Evolutionary conservation across 2,888 invertebrate genomes (phyloP).

Genomic region (Galeruca laticollis): DNA sequence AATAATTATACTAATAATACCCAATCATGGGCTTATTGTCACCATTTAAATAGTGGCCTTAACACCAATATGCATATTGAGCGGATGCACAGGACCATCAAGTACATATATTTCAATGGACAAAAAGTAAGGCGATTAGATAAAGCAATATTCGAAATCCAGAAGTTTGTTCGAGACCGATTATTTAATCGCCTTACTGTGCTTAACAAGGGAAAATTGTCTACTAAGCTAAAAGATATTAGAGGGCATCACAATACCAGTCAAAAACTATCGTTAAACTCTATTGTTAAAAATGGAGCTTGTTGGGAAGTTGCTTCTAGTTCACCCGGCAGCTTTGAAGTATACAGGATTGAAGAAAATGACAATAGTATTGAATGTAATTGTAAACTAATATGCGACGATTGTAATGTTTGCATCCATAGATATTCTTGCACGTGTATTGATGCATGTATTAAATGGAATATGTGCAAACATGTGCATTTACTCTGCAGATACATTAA

Average conservation of each 20-base stretch:
- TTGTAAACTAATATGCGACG: constrained; percentile 19
- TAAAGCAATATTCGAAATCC: constrained; percentile 16
- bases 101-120: constrained; percentile 32
- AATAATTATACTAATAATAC: too few relatives aligned
- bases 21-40: constrained; percentile 38
- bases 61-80: too few relatives aligned
- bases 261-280: too few relatives aligned
- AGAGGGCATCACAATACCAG: too few relatives aligned
- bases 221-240: too few relatives aligned
- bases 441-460: constrained; percentile 26
- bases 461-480: constrained; percentile 33
- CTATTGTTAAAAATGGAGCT: too few relatives aligned
- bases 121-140: constrained; percentile 27
- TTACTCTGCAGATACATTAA: constrained; percentile 18
- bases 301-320: too few relatives aligned
- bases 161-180: constrained; percentile 23
- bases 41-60: constrained; percentile 15
- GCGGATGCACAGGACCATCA: constrained; percentile 31
- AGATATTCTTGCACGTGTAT: constrained; percentile 25
- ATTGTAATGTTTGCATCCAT: constrained; percentile 18
- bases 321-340: too few relatives aligned
- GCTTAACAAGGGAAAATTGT: too few relatives aligned
- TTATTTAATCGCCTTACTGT: constrained; percentile 10
- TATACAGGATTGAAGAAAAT: background rate
- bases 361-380: background rate